phyloP scores from a whole-genome alignment of 2,113 vertebrate genomes.

The Gallinago jamesoni region DNA sequence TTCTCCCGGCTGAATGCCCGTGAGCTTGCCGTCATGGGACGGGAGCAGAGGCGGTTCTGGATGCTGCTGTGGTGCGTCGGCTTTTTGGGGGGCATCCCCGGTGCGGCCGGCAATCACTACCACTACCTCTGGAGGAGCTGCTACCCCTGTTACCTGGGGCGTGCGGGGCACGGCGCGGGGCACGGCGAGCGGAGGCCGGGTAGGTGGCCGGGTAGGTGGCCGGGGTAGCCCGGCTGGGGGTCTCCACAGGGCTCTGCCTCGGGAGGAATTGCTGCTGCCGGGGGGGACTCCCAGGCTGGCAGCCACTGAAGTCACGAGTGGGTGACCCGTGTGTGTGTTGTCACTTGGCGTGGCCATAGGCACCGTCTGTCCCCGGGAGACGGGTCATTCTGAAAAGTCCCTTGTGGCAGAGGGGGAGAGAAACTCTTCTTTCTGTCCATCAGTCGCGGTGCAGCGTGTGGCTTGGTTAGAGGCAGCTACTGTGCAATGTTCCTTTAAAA shows the following conservation, averaged over 20 bases:
- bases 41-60: not conserved
- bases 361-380: fast-evolving
- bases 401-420: not conserved
- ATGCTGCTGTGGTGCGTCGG: conserved; percentile 67
- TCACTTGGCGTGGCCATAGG: fast-evolving
- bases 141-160: conserved; percentile 81
- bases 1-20: not conserved
- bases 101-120: conserved; percentile 64
- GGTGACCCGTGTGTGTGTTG: fast-evolving
- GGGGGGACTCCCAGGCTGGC: not conserved
- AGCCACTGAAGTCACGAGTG: fast-evolving
- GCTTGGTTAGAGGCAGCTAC: not conserved
- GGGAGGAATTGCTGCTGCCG: too few relatives aligned
- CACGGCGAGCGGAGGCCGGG: conserved; percentile 69
- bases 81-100: conserved; percentile 40
- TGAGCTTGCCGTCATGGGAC: not conserved
- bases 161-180: conserved; percentile 31
- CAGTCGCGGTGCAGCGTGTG: not conserved
- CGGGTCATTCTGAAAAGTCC: not conserved
- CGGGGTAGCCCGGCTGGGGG: not conserved
- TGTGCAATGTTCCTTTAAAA: not conserved
- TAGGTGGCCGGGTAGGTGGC: conserved; percentile 20
- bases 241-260: not conserved
- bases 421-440: not conserved
- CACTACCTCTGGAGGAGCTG: conserved; percentile 82